Conservation (phyloP, 2,888 invertebrate species). For the Agrotis ipsilon region DNA sequence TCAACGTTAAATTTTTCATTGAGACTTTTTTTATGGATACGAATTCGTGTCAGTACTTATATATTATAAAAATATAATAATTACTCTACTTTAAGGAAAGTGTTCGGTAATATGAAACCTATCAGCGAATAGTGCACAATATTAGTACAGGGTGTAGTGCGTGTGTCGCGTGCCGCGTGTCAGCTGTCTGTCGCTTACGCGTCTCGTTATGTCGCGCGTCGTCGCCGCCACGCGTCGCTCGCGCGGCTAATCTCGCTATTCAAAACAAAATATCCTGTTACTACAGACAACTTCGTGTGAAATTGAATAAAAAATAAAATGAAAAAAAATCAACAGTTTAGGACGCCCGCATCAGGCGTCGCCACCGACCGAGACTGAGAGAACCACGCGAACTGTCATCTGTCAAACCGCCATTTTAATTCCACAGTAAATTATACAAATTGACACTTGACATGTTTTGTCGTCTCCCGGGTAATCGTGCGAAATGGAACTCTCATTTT, state of each 20-base stretch:
- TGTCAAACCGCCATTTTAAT: conserved; percentile 88
- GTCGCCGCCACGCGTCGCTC: conserved; percentile 74
- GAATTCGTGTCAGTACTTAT: not conserved
- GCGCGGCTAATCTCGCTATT: conserved; percentile 78
- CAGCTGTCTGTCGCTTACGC: conserved; percentile 83
- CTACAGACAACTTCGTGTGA: conserved; percentile 67
- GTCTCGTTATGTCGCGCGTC: conserved; percentile 84
- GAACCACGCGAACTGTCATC: conserved; percentile 81
- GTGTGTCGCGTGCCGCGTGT: conserved; percentile 79
- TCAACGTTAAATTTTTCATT: not conserved
- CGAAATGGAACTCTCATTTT: conserved; percentile 83
- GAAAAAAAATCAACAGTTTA: conserved; percentile 69
- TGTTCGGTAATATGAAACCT: conserved; percentile 53
- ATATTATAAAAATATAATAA: conserved; percentile 31
- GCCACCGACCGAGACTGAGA: conserved; percentile 55
- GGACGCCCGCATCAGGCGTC: conserved; percentile 61
- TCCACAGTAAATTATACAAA: conserved; percentile 86
- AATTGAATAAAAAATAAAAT: conserved; percentile 69
- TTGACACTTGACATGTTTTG: conserved; percentile 90
- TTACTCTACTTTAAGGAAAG: conserved; percentile 26
- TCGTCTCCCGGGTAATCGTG: conserved; percentile 87
- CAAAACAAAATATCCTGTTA: conserved; percentile 82
- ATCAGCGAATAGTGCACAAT: conserved; percentile 55
- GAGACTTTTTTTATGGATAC: conserved; percentile 6
- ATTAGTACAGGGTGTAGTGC: conserved; percentile 36